These are phyloP conservation scores for Mormyrus proboscirostris DNA, from an alignment of 2,797 vertebrate genomes.

Conservation along the genomic window DNA sequence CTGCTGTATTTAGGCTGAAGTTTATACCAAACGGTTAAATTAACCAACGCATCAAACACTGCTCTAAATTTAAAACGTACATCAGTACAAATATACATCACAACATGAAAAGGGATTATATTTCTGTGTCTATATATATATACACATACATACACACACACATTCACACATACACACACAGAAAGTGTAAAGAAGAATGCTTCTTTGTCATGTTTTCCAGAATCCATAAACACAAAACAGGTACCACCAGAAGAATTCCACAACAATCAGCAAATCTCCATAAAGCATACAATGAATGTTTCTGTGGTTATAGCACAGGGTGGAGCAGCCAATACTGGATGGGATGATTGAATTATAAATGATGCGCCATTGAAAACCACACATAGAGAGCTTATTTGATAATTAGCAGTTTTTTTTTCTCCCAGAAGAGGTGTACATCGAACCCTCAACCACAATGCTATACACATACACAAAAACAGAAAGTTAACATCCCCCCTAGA, in stretches of 20 bases:
- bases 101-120: background rate
- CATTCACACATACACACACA: background rate
- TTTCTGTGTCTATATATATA: background rate
- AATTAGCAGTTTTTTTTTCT: background rate
- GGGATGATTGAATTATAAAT: background rate
- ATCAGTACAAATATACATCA: background rate
- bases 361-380: background rate
- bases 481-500: background rate
- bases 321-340: background rate
- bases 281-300: background rate
- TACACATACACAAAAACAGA: background rate
- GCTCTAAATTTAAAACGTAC: slow-evolving; percentile 4
- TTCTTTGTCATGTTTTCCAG: background rate
- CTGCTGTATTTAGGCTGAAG: background rate
- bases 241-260: background rate
- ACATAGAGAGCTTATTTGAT: background rate
- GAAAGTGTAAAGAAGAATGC: background rate
- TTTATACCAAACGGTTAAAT: background rate
- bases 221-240: background rate
- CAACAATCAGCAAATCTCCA: background rate
- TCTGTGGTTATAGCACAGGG: background rate
- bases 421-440: background rate
- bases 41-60: background rate
- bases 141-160: background rate
- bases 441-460: background rate